Conservation (phyloP, 2,797 vertebrate species). For the Sparidentex hasta region DNA sequence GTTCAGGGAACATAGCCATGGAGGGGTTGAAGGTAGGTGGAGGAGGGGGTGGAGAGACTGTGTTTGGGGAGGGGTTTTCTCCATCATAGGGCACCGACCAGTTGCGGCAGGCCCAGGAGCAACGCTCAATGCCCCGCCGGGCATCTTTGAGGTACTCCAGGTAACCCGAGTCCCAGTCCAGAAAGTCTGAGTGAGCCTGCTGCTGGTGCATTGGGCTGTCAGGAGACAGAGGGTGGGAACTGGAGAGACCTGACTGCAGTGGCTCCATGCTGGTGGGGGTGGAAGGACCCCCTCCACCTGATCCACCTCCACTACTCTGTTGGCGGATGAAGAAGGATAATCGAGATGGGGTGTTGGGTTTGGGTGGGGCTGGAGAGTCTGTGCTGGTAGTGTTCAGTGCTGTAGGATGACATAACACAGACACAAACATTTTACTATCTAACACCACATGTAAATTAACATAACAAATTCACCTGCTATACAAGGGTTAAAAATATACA, state of each 20-base stretch:
- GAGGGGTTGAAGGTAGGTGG: slow-evolving; percentile 77
- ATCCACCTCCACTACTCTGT: slow-evolving; percentile 80
- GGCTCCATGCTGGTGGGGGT: slow-evolving; percentile 71
- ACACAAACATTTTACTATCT: neutral
- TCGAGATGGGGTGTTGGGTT: slow-evolving; percentile 94
- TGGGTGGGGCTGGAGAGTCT: slow-evolving; percentile 86
- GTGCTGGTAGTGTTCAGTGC: slow-evolving; percentile 89
- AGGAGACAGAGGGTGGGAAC: slow-evolving; percentile 69
- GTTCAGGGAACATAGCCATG: slow-evolving; percentile 79
- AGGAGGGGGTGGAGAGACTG: slow-evolving; percentile 70
- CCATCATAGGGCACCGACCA: slow-evolving; percentile 98
- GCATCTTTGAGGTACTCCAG: slow-evolving; percentile 95
- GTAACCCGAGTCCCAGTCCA: slow-evolving; percentile 93
- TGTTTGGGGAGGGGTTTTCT: slow-evolving; percentile 88
- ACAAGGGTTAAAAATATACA: neutral
- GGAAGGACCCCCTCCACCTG: slow-evolving; percentile 61
- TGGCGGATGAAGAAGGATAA: slow-evolving; percentile 94
- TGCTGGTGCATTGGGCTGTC: slow-evolving; percentile 88
- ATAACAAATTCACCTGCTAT: neutral
- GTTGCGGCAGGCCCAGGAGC: slow-evolving; percentile 91
- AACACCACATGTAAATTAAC: neutral
- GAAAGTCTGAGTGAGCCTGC: slow-evolving; percentile 66
- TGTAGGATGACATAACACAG: slow-evolving; percentile 51
- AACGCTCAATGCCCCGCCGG: slow-evolving; percentile 88
- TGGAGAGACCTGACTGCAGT: slow-evolving; percentile 60